Conservation (phyloP, 2,888 invertebrate genomes). For the Crematogaster levior region DNA sequence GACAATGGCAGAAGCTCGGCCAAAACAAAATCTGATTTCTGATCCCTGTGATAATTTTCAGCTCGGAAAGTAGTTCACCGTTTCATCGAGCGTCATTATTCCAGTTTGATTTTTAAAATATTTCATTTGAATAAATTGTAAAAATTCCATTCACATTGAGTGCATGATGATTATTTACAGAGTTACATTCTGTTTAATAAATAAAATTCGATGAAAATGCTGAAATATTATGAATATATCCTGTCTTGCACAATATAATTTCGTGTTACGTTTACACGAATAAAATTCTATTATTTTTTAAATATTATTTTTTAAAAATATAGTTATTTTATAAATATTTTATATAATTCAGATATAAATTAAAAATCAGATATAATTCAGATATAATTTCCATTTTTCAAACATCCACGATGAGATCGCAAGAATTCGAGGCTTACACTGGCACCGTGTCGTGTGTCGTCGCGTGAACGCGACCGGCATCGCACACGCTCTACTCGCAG, state of each 20-base stretch:
- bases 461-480: not conserved
- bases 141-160: not conserved
- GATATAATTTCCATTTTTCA: not conserved
- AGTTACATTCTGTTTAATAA: constrained; percentile 2
- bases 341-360: no score
- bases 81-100: not conserved
- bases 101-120: not conserved
- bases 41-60: not conserved
- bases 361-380: no score
- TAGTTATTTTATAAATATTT: not conserved
- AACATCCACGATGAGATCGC: not conserved
- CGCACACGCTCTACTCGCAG: constrained; percentile 58
- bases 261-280: not conserved
- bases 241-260: not conserved
- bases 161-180: not conserved
- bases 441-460: not conserved
- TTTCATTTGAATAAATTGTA: not conserved
- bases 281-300: not conserved
- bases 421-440: not conserved
- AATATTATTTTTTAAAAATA: no score
- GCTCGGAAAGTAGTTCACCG: not conserved
- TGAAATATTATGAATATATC: not conserved
- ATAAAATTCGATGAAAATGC: not conserved
- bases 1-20: constrained; percentile 41
- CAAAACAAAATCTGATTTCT: constrained; percentile 45